Conservation (phyloP, 1,140 invertebrate species). For the Dinoponera quadriceps region DNA sequence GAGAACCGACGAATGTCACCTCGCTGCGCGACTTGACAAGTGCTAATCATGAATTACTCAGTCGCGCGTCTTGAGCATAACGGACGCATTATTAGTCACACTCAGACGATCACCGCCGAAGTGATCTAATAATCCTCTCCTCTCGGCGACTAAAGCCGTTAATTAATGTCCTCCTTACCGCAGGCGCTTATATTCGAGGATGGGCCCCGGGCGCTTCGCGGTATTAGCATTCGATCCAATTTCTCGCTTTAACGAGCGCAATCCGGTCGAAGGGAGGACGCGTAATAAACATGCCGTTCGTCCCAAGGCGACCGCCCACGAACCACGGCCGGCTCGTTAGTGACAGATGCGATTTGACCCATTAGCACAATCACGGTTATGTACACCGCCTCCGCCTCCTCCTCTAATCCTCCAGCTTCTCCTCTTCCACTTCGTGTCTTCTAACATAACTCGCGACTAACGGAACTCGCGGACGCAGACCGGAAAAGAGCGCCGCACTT, state of each 20-base stretch:
- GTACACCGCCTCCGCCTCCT: slow-evolving; percentile 33
- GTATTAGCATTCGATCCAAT: slow-evolving; percentile 50
- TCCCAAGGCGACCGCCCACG: slow-evolving; percentile 43
- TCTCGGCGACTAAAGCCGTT: background rate
- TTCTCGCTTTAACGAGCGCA: slow-evolving; percentile 54
- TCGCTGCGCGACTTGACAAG: slow-evolving; percentile 1
- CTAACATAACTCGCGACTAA: slow-evolving; percentile 65
- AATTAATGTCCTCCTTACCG: slow-evolving; percentile 33
- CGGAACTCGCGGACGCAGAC: slow-evolving; percentile 74
- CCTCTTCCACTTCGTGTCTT: background rate
- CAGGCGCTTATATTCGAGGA: slow-evolving; percentile 29
- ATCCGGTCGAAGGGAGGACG: slow-evolving; percentile 23
- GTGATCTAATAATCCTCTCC: slow-evolving; percentile 40
- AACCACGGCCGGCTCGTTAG: slow-evolving; percentile 60
- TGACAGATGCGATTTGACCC: slow-evolving; percentile 73
- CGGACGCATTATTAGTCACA: slow-evolving; percentile 37
- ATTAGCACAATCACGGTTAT: slow-evolving; percentile 75
- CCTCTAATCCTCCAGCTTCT: background rate
- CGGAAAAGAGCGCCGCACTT: slow-evolving; percentile 76
- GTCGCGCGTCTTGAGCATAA: background rate
- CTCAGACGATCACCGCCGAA: background rate
- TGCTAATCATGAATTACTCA: slow-evolving; percentile 10
- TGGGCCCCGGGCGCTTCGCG: background rate
- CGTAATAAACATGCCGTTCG: slow-evolving; percentile 27
- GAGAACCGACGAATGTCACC: background rate